Evolutionary conservation across 2,797 vertebrate genomes (phyloP).

Genomic region (Sebastes iracundus): DNA sequence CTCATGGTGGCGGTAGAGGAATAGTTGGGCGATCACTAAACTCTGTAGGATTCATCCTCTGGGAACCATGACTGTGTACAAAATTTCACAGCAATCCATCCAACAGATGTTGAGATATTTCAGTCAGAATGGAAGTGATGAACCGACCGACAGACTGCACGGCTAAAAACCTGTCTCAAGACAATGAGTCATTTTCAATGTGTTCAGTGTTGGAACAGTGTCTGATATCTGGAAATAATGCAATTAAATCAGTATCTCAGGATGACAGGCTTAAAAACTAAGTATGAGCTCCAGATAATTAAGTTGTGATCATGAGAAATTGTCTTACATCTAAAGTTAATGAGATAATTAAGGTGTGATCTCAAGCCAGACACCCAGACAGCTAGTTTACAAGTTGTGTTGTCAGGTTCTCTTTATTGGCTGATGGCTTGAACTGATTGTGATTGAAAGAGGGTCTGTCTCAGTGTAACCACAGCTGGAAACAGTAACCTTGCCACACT

Average conservation of each 20-base stretch:
- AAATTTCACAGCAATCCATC: background rate
- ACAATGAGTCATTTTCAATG: background rate
- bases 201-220: background rate
- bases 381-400: background rate
- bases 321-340: conserved; percentile 39
- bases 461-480: conserved; percentile 12
- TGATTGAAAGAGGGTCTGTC: background rate
- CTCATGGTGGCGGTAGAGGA: background rate
- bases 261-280: conserved; percentile 9
- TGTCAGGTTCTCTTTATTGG: conserved; percentile 9
- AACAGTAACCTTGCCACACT: conserved; percentile 16
- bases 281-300: conserved; percentile 18
- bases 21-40: background rate
- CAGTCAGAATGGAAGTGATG: background rate
- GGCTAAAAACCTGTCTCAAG: fast-evolving
- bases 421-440: conserved; percentile 1
- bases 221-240: background rate
- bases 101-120: background rate
- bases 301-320: conserved; percentile 33
- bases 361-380: conserved; percentile 31
- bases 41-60: no score
- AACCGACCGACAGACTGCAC: background rate
- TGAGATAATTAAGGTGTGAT: conserved; percentile 33
- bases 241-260: conserved; percentile 15
- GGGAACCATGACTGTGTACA: no score